Evolutionary conservation across 2,888 invertebrate species (phyloP).

Genomic region (Lochmaea crataegi): DNA sequence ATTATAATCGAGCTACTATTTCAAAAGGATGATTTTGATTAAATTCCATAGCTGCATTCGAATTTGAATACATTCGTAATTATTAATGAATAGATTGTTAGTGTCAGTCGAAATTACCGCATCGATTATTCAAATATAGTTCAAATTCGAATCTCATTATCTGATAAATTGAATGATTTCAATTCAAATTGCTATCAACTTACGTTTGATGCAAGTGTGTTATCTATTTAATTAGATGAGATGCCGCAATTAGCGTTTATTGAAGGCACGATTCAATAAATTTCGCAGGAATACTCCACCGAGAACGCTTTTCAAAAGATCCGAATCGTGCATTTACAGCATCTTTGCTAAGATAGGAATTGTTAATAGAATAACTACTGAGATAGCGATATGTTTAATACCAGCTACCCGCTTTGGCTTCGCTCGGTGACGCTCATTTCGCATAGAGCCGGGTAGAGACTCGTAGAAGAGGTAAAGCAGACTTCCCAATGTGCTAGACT

Average conservation of each 20-base stretch:
- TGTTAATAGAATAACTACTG: background rate
- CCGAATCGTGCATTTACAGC: background rate
- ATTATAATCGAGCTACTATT: constrained; percentile 20
- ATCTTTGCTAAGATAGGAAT: background rate
- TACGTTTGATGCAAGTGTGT: constrained; percentile 22
- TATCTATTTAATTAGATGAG: constrained; percentile 23
- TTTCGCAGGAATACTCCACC: background rate
- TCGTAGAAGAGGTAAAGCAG: too few relatives aligned
- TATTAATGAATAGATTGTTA: constrained; percentile 47
- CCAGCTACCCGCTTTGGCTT: too few relatives aligned
- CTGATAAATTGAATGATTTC: constrained; percentile 38
- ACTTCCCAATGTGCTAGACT: too few relatives aligned
- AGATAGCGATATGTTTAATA: too few relatives aligned
- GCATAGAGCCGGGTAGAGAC: too few relatives aligned
- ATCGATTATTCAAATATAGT: constrained; percentile 42
- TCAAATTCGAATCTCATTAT: constrained; percentile 35
- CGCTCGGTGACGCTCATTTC: too few relatives aligned
- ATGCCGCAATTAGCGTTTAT: constrained; percentile 15
- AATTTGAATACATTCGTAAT: constrained; percentile 46
- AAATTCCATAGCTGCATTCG: constrained; percentile 35
- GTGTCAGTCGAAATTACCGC: constrained; percentile 44
- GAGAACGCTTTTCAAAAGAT: background rate
- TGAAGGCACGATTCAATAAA: background rate
- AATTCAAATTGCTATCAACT: constrained; percentile 37
- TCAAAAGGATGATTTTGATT: constrained; percentile 40